These are phyloP conservation scores for Podarcis lilfordi DNA, from an alignment of 2,797 vertebrate genomes.

Conservation along the genomic window DNA sequence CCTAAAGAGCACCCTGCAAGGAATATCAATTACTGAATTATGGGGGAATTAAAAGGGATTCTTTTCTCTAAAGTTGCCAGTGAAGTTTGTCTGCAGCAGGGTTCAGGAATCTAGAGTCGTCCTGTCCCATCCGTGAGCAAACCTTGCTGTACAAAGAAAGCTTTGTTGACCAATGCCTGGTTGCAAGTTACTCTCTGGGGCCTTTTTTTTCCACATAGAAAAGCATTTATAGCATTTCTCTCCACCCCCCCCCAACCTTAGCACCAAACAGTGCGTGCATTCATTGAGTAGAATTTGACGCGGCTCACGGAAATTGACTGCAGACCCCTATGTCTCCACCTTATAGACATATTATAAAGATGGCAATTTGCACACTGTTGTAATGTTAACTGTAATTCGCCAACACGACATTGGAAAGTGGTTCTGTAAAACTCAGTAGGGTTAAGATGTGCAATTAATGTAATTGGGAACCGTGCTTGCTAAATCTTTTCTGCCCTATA, in stretches of 20 bases:
- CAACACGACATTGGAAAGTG: not conserved
- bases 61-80: not conserved
- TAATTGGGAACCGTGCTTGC: not conserved
- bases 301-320: not conserved
- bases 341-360: not conserved
- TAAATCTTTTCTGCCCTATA: not conserved
- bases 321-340: not conserved
- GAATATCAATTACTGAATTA: not conserved
- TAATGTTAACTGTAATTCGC: not conserved
- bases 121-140: conserved; percentile 51
- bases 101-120: conserved; percentile 77
- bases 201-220: conserved; percentile 56
- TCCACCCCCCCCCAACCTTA: not conserved
- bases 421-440: not conserved
- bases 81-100: conserved; percentile 70
- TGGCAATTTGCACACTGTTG: not conserved
- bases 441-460: not conserved
- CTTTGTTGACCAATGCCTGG: conserved; percentile 79
- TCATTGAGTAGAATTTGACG: not conserved
- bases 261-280: conserved; percentile 7
- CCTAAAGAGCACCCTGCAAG: not conserved
- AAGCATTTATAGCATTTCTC: conserved; percentile 49
- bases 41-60: conserved; percentile 12
- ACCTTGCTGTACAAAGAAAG: conserved; percentile 79
- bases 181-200: conserved; percentile 59